phyloP scores from a whole-genome alignment of 2,113 vertebrate genomes.

The Hippocampus comes region DNA sequence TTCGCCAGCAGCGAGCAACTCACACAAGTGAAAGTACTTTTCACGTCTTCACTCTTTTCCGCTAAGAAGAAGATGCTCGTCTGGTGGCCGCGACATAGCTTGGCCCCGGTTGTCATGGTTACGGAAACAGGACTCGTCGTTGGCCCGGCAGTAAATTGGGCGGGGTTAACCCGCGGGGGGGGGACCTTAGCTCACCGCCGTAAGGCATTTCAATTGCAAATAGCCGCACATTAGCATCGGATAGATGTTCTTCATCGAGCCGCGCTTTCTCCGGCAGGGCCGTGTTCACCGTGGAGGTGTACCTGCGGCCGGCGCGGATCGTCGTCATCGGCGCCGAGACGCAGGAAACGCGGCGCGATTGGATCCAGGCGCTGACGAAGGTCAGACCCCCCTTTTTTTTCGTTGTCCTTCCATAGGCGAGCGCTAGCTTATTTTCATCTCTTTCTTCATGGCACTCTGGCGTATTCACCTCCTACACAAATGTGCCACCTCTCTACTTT shows the following conservation, averaged over 20 bases:
- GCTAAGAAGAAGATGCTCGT: too few species aligned
- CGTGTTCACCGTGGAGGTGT: conserved; percentile 89
- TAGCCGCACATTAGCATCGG: neutral
- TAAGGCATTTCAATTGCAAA: neutral
- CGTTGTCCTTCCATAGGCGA: neutral
- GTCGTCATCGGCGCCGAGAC: conserved; percentile 86
- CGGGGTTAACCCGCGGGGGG: too few species aligned
- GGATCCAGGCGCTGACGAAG: conserved; percentile 88
- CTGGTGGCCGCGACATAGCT: too few species aligned
- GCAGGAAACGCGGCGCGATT: conserved; percentile 82
- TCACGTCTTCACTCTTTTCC: too few species aligned
- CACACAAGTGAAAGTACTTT: too few species aligned
- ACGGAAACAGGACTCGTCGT: too few species aligned
- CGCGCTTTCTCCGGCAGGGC: conserved; percentile 72
- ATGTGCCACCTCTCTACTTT: neutral
- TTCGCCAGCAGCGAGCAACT: too few species aligned
- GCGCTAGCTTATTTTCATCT: neutral
- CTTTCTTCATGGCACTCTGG: neutral
- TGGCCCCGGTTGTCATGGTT: too few species aligned
- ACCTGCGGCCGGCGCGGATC: conserved; percentile 82
- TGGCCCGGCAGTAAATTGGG: too few species aligned
- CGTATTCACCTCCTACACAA: neutral
- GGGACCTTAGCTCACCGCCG: neutral
- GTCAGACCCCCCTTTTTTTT: conserved; percentile 50
- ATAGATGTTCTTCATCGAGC: neutral